Base-by-base conservation (phyloP, 2,113 vertebrate genomes). In the human (Homo sapiens) region DNA sequence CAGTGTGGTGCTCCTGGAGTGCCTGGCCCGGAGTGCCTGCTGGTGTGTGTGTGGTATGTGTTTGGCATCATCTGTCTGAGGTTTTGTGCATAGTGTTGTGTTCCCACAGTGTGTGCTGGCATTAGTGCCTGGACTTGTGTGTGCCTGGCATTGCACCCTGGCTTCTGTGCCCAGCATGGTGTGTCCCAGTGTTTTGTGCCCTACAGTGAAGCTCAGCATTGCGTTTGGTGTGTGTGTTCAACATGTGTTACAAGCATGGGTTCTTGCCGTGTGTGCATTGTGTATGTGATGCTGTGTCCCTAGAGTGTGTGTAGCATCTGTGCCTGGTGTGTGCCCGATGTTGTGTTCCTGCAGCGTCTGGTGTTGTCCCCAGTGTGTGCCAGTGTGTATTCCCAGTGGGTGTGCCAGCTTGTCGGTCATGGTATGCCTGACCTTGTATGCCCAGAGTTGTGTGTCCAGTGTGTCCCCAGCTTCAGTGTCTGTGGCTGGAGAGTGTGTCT, bases 171-270 rank as follows among this genome's bases (percentile, higher is more conserved):
- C 79, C 20, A 52, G 32, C 64, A 68, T 43, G 38, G 38, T 75
- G 72, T 40, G 38, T 75, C 23, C 40, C 72, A 14, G 38, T 20
- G 68, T 30, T 73, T 20, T 23, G 11, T n/a, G 17, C 45, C 45
- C 0, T 0, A 13, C 22, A 61, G 55, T 27, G 35, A 8, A 11
- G 9, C 38, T 6, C 14, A 2, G 27, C 22, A 6, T 40, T 59
- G 38, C 8, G 5, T 27, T 38, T 10, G 25, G 13, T 68, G 30
- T 32, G 57, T 57, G 22, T 83, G 17, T 32, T 38, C n/a, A 64
- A 68, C 11, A 6, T 43, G 6, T 43, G 45, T 80, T 73, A 23
- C 23, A 6, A 45, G 14, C 38, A 16, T 32, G 3, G 12, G 20
- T 30, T 72, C 64, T 59, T 35, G 68, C 11, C 2, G 1, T 25